Percentiles rank a stretch among this genome's conserved stretches.
Evolutionary conservation across 1,140 invertebrate genomes (phyloP).

Genomic region (Aphaenogaster rudis): DNA sequence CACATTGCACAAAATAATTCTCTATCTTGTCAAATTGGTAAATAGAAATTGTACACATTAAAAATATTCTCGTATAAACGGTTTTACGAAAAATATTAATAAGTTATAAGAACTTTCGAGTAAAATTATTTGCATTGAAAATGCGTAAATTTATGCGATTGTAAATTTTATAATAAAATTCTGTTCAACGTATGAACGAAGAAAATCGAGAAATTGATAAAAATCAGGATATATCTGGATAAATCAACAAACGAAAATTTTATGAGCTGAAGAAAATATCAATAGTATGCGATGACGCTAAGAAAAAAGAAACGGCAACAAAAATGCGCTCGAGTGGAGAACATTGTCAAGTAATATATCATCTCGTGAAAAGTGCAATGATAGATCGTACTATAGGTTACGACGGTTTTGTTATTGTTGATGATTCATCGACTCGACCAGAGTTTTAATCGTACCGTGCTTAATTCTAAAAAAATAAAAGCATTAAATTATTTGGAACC

Average conservation of each 20-base stretch:
- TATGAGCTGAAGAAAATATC: not conserved
- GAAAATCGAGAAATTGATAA: not conserved
- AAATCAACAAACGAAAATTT: not conserved
- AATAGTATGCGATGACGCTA: constrained; percentile 3
- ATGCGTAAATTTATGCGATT: not conserved
- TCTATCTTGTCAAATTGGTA: not conserved
- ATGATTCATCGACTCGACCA: constrained; percentile 34
- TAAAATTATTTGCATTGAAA: not conserved
- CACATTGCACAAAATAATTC: constrained; percentile 9
- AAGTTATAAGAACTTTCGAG: not conserved
- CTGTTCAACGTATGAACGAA: not conserved
- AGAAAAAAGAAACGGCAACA: constrained; percentile 33
- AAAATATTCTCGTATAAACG: not conserved
- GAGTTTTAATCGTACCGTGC: constrained; percentile 38
- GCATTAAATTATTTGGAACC: constrained; percentile 9
- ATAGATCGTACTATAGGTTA: constrained; percentile 40
- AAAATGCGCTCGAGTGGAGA: constrained; percentile 51
- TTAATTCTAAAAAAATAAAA: constrained; percentile 42
- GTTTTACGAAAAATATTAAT: not conserved
- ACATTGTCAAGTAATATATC: constrained; percentile 57
- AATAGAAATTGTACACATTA: constrained; percentile 7
- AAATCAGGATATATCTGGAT: not conserved
- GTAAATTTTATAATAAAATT: not conserved
- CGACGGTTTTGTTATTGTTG: constrained; percentile 23
- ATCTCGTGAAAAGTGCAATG: constrained; percentile 47